phyloP scores from a whole-genome alignment of 2,888 invertebrate genomes.

The Venusia cambrica region DNA sequence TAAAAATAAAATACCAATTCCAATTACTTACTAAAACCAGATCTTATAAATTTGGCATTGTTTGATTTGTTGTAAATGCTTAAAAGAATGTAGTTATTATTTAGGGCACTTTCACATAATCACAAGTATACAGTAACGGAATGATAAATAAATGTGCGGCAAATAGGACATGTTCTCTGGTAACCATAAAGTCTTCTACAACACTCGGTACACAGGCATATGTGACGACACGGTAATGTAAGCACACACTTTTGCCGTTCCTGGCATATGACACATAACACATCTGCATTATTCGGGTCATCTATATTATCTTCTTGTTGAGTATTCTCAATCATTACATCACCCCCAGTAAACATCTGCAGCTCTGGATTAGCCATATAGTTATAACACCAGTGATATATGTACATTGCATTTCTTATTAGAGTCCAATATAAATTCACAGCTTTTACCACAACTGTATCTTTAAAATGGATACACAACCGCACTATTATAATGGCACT shows the following conservation, averaged over 20 bases:
- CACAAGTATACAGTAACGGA: slow-evolving; percentile 79
- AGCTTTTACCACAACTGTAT: slow-evolving; percentile 43
- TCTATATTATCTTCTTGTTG: slow-evolving; percentile 43
- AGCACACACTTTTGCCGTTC: slow-evolving; percentile 79
- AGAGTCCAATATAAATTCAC: slow-evolving; percentile 55
- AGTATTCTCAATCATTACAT: slow-evolving; percentile 41
- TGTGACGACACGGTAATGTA: slow-evolving; percentile 78
- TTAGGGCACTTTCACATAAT: slow-evolving; percentile 30
- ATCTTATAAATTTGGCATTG: no score
- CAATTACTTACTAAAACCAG: no score
- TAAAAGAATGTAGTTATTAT: slow-evolving; percentile 20
- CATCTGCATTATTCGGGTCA: slow-evolving; percentile 46
- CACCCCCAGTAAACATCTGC: slow-evolving; percentile 55
- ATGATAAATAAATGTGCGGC: slow-evolving; percentile 77
- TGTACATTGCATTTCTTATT: slow-evolving; percentile 56
- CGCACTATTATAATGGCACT: slow-evolving; percentile 59
- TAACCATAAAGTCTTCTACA: slow-evolving; percentile 68
- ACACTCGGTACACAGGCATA: slow-evolving; percentile 78
- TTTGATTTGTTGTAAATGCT: slow-evolving; percentile 24
- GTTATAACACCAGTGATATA: slow-evolving; percentile 60
- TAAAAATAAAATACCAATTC: no score
- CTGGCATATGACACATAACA: slow-evolving; percentile 78
- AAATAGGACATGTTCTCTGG: slow-evolving; percentile 77
- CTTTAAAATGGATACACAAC: slow-evolving; percentile 57
- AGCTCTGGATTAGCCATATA: slow-evolving; percentile 66